phyloP scores from a whole-genome alignment of 1,140 invertebrate species.

The Zaprionus vittiger region DNA sequence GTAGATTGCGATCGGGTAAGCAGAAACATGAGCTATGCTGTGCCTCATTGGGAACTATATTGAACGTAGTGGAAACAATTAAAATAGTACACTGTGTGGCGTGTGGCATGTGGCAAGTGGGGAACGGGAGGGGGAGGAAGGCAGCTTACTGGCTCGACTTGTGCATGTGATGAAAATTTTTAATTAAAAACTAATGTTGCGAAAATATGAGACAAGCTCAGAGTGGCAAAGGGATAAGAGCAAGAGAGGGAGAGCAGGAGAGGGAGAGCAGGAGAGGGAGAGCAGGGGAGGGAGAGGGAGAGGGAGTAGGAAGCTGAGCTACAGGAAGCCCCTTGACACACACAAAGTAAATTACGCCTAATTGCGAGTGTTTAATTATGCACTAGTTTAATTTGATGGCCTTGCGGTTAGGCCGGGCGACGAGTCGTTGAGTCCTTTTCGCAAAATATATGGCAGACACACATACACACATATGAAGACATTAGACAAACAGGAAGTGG shows the following conservation, averaged over 20 bases:
- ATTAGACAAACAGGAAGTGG: conserved; percentile 51
- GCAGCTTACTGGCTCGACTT: conserved; percentile 39
- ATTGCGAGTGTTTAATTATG: conserved; percentile 84
- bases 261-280: background rate
- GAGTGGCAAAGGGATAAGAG: background rate
- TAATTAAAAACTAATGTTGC: conserved; percentile 84
- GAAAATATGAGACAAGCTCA: conserved; percentile 65
- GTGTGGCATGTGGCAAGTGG: conserved; percentile 27
- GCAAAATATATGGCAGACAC: conserved; percentile 34
- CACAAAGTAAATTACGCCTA: conserved; percentile 83
- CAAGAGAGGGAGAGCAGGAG: background rate
- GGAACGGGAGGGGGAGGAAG: background rate
- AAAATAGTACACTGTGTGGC: conserved; percentile 21
- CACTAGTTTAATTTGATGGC: conserved; percentile 84
- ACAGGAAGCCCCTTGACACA: conserved; percentile 25
- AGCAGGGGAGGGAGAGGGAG: background rate
- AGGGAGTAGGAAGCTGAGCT: background rate
- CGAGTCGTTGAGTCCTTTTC: conserved; percentile 38
- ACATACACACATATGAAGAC: conserved; percentile 40
- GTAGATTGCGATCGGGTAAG: conserved; percentile 25
- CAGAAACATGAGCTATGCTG: background rate
- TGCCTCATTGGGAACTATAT: conserved; percentile 38
- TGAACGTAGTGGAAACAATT: conserved; percentile 53
- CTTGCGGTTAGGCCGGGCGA: conserved; percentile 64
- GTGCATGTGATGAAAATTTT: conserved; percentile 68